A percentile compares a stretch with the other conserved stretches of the same genome.
phyloP scores from a whole-genome alignment of 2,888 invertebrate species.

The Lycophotia porphyrea region DNA sequence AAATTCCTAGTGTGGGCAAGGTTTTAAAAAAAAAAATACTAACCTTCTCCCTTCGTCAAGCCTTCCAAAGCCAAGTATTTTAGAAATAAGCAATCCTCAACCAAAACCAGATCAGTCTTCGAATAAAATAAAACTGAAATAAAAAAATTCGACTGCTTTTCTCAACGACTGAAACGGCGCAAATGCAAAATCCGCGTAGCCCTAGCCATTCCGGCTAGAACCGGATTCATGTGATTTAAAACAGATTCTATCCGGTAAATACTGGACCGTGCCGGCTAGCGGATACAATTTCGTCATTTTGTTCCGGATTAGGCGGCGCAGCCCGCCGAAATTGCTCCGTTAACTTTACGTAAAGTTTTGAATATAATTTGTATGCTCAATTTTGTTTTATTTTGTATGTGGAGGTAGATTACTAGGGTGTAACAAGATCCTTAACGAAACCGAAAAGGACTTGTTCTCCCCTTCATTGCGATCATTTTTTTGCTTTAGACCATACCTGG shows the following conservation, averaged over 20 bases:
- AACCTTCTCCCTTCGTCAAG: too few relatives aligned
- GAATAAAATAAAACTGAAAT: slow-evolving; percentile 23
- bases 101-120: slow-evolving; percentile 17
- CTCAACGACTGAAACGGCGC: slow-evolving; percentile 55
- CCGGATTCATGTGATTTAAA: slow-evolving; percentile 73
- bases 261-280: slow-evolving; percentile 68
- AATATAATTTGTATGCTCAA: slow-evolving; percentile 65
- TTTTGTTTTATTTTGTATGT: slow-evolving; percentile 49
- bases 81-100: slow-evolving; percentile 2
- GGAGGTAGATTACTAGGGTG: too few relatives aligned
- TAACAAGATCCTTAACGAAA: too few relatives aligned
- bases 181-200: slow-evolving; percentile 71
- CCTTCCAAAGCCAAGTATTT: not conserved
- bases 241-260: slow-evolving; percentile 75
- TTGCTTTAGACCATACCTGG: too few relatives aligned
- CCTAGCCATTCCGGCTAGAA: slow-evolving; percentile 62
- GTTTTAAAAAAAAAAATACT: too few relatives aligned
- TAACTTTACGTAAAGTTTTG: slow-evolving; percentile 68
- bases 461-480: too few relatives aligned
- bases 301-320: slow-evolving; percentile 71
- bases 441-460: too few relatives aligned
- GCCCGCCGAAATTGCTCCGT: slow-evolving; percentile 61
- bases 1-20: too few relatives aligned
- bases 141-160: slow-evolving; percentile 36
- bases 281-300: slow-evolving; percentile 74